Conservation (phyloP, 2,888 invertebrate species). For the Nycteola revayana region DNA sequence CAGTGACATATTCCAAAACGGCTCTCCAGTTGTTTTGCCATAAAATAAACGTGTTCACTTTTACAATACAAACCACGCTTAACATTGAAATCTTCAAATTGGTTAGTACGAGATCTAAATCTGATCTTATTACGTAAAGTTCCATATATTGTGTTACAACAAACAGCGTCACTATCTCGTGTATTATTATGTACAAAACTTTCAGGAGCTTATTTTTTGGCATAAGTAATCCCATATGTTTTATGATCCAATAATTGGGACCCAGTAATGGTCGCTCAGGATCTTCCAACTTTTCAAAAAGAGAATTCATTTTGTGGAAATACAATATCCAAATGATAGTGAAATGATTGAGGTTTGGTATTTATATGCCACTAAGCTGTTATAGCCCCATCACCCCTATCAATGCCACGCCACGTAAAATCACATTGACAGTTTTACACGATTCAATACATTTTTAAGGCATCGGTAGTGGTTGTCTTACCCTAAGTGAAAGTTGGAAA, state of each 20-base stretch:
- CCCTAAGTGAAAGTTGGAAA: no score
- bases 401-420: slow-evolving; percentile 23
- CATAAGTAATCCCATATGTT: slow-evolving; percentile 49
- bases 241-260: slow-evolving; percentile 62
- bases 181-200: slow-evolving; percentile 42
- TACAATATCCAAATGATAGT: slow-evolving; percentile 14
- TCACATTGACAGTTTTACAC: slow-evolving; percentile 10
- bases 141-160: slow-evolving; percentile 62
- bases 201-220: slow-evolving; percentile 42
- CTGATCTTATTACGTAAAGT: slow-evolving; percentile 53
- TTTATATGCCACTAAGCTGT: slow-evolving; percentile 31
- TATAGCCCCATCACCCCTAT: slow-evolving; percentile 18
- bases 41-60: slow-evolving; percentile 53
- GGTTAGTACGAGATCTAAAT: slow-evolving; percentile 57
- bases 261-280: slow-evolving; percentile 51
- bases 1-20: slow-evolving; percentile 55
- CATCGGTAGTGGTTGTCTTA: no score
- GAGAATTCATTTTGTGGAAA: slow-evolving; percentile 29
- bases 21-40: slow-evolving; percentile 59
- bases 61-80: slow-evolving; percentile 59
- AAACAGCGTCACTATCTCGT: slow-evolving; percentile 50
- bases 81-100: slow-evolving; percentile 68
- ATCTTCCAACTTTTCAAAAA: slow-evolving; percentile 48
- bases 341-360: slow-evolving; percentile 15
- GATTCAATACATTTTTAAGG: slow-evolving; percentile 27